Evolutionary conservation across 1,140 invertebrate species (phyloP), one percentile per base, ranked within the genome.

Genomic region (Drosophila kikkawai): DNA sequence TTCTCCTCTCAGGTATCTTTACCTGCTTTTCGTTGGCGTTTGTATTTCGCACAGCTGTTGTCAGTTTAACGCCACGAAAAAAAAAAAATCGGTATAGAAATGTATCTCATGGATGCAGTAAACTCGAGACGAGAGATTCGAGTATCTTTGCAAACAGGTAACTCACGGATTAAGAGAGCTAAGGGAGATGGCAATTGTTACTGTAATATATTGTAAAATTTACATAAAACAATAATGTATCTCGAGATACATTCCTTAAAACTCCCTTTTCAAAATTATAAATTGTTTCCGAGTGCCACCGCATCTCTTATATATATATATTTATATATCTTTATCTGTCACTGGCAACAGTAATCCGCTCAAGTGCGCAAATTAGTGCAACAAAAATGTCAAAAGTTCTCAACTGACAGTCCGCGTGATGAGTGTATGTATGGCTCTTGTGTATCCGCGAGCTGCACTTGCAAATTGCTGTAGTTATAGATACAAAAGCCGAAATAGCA

Each of bases 391-490:
- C 82, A 81, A 80, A 85, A 79, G 65, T 75, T 59, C 29, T 2
- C 74, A 61, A 71, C 80, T 74, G 78, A 42, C 67, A 55, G 67
- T 57, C 70, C 59, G 63, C 64, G 68, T 39, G 32, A 58, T 53
- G 64, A 69, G 29, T 64, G 45, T 70, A 50, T 58, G 56, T 26
- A 29, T 29, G 26, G 22, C 1, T 22, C 39, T 58, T 41, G 55
- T 80, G 79, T 83, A 83, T 77, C 71, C 69, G 63, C 60, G 15
- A 65, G 69, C 26, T 82, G 80, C 82, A 68, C 69, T 88, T 87
- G 84, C 84, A 90, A 88, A 84, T 88, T 84, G 81, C 78, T 88
- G 68, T 83, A 88, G 84, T 75, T 87, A 64, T 83, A 87, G 79
- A 82, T 80, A 88, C 80, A 87, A 76, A 59, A 66, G 57, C 61